These are phyloP conservation scores for Callocephalon fimbriatum DNA, from an alignment of 2,113 vertebrate genomes.

Conservation along the genomic window DNA sequence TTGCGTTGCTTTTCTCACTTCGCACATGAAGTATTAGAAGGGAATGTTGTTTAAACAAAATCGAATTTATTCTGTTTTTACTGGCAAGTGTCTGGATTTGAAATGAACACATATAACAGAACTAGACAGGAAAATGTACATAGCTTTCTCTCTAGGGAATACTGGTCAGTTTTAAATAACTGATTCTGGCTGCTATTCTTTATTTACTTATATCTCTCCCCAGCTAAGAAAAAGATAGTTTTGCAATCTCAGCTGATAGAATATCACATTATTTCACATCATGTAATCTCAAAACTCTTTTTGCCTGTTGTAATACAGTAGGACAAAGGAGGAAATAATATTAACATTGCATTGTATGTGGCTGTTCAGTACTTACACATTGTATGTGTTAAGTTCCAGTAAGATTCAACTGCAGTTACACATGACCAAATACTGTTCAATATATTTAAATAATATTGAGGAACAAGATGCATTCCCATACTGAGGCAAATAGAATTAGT, in stretches of 20 bases:
- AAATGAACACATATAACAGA: slow-evolving; percentile 39
- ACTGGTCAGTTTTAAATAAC: slow-evolving; percentile 34
- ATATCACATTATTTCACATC: background rate
- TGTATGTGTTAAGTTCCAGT: background rate
- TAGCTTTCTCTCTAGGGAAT: slow-evolving; percentile 21
- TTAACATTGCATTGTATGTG: fast-evolving
- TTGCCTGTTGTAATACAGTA: background rate
- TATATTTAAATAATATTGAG: background rate
- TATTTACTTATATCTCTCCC: background rate
- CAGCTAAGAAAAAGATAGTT: background rate
- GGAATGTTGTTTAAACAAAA: slow-evolving; percentile 31
- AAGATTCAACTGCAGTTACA: background rate
- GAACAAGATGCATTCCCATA: background rate
- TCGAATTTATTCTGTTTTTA: slow-evolving; percentile 29
- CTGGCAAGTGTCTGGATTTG: slow-evolving; percentile 30
- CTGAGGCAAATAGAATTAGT: background rate
- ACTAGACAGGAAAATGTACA: slow-evolving; percentile 28
- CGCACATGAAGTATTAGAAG: background rate
- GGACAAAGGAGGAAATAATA: slow-evolving; percentile 20
- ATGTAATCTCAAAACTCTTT: background rate
- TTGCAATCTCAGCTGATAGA: background rate
- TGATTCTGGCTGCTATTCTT: slow-evolving; percentile 28
- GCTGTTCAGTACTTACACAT: background rate
- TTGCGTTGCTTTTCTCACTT: background rate
- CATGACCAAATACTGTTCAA: background rate